Evolutionary conservation across 1,140 invertebrate genomes (phyloP).

Genomic region (Pissodes strobi): DNA sequence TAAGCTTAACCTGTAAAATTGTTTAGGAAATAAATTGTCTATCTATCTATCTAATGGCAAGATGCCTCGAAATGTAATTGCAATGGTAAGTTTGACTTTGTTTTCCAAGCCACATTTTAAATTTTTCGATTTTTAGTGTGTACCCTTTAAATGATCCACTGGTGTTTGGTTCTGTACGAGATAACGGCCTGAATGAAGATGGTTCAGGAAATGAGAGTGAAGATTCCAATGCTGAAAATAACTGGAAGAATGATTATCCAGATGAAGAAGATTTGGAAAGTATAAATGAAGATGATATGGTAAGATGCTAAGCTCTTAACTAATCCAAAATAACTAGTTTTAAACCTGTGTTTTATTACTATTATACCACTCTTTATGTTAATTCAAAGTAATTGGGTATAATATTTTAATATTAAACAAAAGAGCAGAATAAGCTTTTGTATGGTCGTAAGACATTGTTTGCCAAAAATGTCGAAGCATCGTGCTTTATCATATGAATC

Average conservation of each 20-base stretch:
- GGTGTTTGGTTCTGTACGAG: conserved; percentile 57
- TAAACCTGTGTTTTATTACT: no score
- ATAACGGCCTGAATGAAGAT: conserved; percentile 50
- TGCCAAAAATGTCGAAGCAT: background rate
- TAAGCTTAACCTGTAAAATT: no score
- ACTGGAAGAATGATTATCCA: conserved; percentile 64
- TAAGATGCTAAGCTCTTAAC: no score
- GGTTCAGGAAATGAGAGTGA: conserved; percentile 57
- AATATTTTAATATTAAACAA: no score
- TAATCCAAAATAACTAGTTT: no score
- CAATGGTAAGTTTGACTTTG: background rate
- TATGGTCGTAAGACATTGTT: no score
- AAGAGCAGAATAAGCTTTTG: no score
- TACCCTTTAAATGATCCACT: conserved; percentile 58
- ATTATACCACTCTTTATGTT: no score
- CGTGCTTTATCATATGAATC: background rate
- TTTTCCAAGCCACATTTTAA: conserved; percentile 4
- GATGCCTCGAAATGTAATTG: background rate
- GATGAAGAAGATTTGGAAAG: conserved; percentile 61
- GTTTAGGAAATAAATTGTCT: no score
- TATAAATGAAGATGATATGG: conserved; percentile 62
- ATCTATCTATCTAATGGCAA: background rate
- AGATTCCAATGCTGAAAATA: conserved; percentile 64
- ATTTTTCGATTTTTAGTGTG: conserved; percentile 35
- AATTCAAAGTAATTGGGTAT: no score